These are phyloP conservation scores for Urosaurus nigricauda DNA, from an alignment of 2,797 vertebrate species.

Conservation along the genomic window DNA sequence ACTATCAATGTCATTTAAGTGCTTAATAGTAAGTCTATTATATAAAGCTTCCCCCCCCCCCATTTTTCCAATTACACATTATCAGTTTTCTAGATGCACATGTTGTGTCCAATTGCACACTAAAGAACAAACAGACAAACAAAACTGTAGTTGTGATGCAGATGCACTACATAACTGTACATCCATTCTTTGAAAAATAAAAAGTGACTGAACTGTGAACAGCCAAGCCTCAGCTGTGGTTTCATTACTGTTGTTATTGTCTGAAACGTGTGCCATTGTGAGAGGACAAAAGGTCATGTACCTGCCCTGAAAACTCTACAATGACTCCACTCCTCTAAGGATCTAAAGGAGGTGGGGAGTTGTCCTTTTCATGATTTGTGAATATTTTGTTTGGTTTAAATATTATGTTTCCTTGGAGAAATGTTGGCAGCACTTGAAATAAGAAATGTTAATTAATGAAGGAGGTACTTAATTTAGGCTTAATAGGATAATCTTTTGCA, in stretches of 20 bases:
- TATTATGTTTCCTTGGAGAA: slow-evolving; percentile 61
- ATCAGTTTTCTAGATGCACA: too few species aligned
- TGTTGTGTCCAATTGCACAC: too few species aligned
- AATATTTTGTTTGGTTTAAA: slow-evolving; percentile 60
- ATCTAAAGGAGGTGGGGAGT: slow-evolving; percentile 8
- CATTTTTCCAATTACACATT: too few species aligned
- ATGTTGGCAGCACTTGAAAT: slow-evolving; percentile 74
- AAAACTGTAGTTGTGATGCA: too few species aligned
- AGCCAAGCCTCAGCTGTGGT: not conserved
- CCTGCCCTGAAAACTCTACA: not conserved
- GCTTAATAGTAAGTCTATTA: too few species aligned
- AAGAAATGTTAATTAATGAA: slow-evolving; percentile 79
- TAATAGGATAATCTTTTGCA: slow-evolving; percentile 79
- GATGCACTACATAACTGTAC: not conserved
- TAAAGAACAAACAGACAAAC: too few species aligned
- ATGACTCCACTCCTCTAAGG: slow-evolving; percentile 38
- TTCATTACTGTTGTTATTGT: slow-evolving; percentile 14
- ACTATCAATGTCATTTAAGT: too few species aligned
- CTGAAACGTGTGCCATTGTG: not conserved
- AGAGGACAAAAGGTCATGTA: not conserved
- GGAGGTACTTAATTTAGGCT: slow-evolving; percentile 75
- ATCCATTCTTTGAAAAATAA: not conserved
- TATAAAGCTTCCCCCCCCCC: too few species aligned
- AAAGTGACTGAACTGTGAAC: not conserved
- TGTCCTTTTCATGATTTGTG: slow-evolving; percentile 1